Percentiles rank a stretch among this genome's conserved stretches.
Evolutionary conservation across 2,888 invertebrate genomes (phyloP).

Genomic region (Ellobium chinense): DNA sequence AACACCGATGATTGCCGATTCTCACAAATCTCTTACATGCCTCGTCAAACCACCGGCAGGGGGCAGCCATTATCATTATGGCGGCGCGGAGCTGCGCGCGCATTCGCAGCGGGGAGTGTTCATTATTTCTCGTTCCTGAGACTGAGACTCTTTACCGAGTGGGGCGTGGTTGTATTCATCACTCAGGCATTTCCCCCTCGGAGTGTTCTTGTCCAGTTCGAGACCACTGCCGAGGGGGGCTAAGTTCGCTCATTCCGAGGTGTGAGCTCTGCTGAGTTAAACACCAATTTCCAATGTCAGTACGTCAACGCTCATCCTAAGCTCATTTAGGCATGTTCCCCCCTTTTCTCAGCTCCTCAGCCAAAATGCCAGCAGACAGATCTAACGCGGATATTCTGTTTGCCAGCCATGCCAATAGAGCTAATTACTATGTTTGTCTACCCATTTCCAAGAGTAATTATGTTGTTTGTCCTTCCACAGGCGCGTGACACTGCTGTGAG

Average conservation of each 20-base stretch:
- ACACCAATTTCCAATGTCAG: background rate
- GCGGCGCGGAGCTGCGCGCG: background rate
- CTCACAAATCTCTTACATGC: slow-evolving; percentile 8
- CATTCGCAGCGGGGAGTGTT: background rate
- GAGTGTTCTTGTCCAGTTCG: background rate
- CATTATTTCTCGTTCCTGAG: background rate
- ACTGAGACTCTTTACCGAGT: background rate
- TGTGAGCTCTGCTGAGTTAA: background rate
- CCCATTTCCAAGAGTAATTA: background rate
- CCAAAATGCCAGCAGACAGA: background rate
- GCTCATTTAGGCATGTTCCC: background rate
- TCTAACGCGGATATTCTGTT: background rate
- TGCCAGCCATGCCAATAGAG: background rate
- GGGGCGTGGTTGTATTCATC: background rate
- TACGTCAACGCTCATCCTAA: background rate
- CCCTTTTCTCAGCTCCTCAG: background rate
- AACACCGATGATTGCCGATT: background rate
- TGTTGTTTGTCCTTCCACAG: background rate
- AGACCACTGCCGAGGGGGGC: background rate
- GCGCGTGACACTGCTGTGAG: background rate
- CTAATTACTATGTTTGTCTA: background rate
- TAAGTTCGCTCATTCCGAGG: background rate
- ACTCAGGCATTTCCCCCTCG: background rate
- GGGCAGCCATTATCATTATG: slow-evolving; percentile 2
- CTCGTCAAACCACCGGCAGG: background rate